phyloP scores from a whole-genome alignment of 2,888 invertebrate genomes.

The Thyatira batis region DNA sequence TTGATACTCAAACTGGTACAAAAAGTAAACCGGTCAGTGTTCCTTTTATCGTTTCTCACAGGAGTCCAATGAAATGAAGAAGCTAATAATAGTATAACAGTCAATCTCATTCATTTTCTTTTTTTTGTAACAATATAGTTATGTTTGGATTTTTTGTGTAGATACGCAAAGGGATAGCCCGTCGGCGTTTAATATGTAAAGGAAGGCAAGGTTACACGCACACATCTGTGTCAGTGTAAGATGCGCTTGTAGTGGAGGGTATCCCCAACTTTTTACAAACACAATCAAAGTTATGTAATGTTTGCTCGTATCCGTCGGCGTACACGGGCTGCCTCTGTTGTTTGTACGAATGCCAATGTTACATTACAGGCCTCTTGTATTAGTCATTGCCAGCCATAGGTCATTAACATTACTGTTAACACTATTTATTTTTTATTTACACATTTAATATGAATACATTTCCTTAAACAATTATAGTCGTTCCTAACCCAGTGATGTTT shows the following conservation, averaged over 20 bases:
- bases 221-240: conserved; percentile 70
- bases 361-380: conserved; percentile 71
- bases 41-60: conserved; percentile 74
- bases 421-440: conserved; percentile 59
- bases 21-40: conserved; percentile 79
- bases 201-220: conserved; percentile 81
- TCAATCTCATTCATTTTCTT: conserved; percentile 78
- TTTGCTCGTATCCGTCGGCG: conserved; percentile 77
- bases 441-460: conserved; percentile 60
- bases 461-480: conserved; percentile 24
- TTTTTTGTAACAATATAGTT: conserved; percentile 75
- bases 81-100: conserved; percentile 79
- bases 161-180: conserved; percentile 81
- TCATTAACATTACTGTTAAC: conserved; percentile 73
- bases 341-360: conserved; percentile 78
- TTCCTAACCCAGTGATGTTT: neutral
- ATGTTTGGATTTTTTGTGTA: conserved; percentile 74
- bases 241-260: conserved; percentile 79
- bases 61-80: conserved; percentile 68
- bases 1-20: conserved; percentile 71
- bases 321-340: conserved; percentile 67
- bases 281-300: conserved; percentile 83
- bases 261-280: conserved; percentile 83
- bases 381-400: conserved; percentile 73
- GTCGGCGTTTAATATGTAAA: conserved; percentile 81